A percentile compares a stretch with the other conserved stretches of the same genome.
These are phyloP conservation scores for Crenichthys baileyi DNA, from an alignment of 2,797 vertebrate genomes.

Conservation along the genomic window DNA sequence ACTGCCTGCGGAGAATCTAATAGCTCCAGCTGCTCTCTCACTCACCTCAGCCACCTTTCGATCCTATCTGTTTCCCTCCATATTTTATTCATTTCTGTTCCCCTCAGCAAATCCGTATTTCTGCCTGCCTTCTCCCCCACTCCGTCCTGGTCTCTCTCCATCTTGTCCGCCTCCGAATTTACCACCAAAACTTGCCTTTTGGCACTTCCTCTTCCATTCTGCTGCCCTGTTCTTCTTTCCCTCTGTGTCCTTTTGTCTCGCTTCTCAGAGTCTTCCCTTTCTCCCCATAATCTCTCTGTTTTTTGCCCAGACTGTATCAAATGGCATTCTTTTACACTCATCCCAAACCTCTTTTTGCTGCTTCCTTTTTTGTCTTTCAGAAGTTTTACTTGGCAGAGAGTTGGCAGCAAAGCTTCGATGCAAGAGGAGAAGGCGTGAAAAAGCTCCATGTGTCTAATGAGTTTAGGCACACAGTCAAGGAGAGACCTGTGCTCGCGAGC, in stretches of 20 bases:
- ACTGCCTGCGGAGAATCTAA: slow-evolving; percentile 60
- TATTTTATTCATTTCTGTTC: slow-evolving; percentile 73
- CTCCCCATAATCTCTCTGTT: slow-evolving; percentile 33
- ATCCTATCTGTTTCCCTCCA: slow-evolving; percentile 64
- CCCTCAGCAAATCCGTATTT: slow-evolving; percentile 62
- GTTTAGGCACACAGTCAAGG: slow-evolving; percentile 8
- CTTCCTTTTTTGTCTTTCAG: slow-evolving; percentile 34
- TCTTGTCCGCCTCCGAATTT: slow-evolving; percentile 60
- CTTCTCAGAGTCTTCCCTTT: slow-evolving; percentile 46
- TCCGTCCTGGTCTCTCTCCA: slow-evolving; percentile 45
- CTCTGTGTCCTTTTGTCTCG: slow-evolving; percentile 34
- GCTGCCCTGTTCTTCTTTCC: slow-evolving; percentile 18
- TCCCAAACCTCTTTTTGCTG: slow-evolving; percentile 20
- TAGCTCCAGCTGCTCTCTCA: slow-evolving; percentile 62
- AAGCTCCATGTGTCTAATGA: slow-evolving; percentile 8
- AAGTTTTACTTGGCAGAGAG: slow-evolving; percentile 53
- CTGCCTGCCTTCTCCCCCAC: slow-evolving; percentile 33
- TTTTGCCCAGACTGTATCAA: slow-evolving; percentile 52
- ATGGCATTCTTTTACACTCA: slow-evolving; percentile 48
- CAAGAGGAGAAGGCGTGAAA: slow-evolving; percentile 9
- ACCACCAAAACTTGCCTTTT: slow-evolving; percentile 60
- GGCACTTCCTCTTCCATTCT: slow-evolving; percentile 51
- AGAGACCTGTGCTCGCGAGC: slow-evolving; percentile 37
- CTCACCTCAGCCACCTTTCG: slow-evolving; percentile 68
- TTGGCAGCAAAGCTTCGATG: slow-evolving; percentile 17